Evolutionary conservation across 1,140 invertebrate species (phyloP).

Genomic region (Venturia canescens): DNA sequence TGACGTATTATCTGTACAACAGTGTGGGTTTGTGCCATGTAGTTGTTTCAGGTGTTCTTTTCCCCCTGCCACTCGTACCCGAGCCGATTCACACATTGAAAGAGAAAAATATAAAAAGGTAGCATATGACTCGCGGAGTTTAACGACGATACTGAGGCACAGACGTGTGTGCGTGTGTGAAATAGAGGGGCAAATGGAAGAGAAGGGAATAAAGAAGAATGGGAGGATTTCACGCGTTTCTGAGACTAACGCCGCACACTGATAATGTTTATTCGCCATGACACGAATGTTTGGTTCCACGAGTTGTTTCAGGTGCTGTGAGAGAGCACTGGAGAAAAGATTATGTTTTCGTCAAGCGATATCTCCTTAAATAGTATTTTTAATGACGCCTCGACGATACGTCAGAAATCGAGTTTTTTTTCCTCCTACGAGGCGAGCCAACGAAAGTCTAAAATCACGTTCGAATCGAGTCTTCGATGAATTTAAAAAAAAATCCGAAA

Average conservation of each 20-base stretch:
- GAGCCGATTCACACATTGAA: not conserved
- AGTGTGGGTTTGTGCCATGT: conserved; percentile 38
- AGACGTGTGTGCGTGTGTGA: conserved; percentile 17
- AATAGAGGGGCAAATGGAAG: conserved; percentile 43
- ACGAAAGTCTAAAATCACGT: not conserved
- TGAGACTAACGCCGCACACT: not conserved
- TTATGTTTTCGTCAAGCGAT: conserved; percentile 66
- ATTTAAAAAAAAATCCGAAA: too few species aligned
- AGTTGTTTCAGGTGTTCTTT: conserved; percentile 69
- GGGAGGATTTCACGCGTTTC: conserved; percentile 44
- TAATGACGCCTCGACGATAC: not conserved
- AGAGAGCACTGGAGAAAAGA: conserved; percentile 47
- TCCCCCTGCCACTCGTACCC: conserved; percentile 30
- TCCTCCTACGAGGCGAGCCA: not conserved
- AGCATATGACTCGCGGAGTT: not conserved
- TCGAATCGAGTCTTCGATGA: too few species aligned
- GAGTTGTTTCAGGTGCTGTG: conserved; percentile 70
- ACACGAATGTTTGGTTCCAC: conserved; percentile 66
- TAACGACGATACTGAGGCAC: not conserved
- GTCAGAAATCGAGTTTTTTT: not conserved
- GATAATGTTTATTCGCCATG: conserved; percentile 63
- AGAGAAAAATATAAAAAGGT: not conserved
- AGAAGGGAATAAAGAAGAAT: conserved; percentile 17
- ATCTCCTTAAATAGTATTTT: conserved; percentile 50
- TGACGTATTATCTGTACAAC: conserved; percentile 35